Conservation (phyloP, 2,113 vertebrate genomes). For the Antechinus stuartii region DNA sequence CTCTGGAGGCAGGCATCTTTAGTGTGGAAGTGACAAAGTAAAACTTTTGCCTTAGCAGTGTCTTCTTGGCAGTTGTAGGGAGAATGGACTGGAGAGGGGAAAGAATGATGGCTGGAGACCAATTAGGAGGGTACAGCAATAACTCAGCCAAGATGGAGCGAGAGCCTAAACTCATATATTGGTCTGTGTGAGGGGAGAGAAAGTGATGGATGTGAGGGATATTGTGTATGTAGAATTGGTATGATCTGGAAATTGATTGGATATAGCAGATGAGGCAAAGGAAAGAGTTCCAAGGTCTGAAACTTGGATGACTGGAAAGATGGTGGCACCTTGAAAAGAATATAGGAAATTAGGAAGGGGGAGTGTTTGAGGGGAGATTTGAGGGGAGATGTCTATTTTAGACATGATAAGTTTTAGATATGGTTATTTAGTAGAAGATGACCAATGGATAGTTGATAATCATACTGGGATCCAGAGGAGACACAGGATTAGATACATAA, state of each 20-base stretch:
- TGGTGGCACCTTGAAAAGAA: not conserved
- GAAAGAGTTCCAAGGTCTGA: not conserved
- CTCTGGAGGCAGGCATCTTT: not conserved
- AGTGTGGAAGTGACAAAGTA: not conserved
- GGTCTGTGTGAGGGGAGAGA: not conserved
- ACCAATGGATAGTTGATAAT: not conserved
- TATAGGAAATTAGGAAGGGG: not conserved
- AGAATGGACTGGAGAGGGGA: not conserved
- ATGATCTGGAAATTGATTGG: not conserved
- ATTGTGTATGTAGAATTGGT: not conserved
- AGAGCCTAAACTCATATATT: not conserved
- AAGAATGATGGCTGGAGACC: not conserved
- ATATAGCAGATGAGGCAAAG: not conserved
- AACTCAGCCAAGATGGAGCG: not conserved
- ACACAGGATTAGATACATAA: not conserved
- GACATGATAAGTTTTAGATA: not conserved
- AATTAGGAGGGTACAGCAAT: not conserved
- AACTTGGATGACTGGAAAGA: not conserved
- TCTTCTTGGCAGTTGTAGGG: not conserved
- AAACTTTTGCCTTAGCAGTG: not conserved
- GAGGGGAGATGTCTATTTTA: not conserved
- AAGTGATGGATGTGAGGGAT: not conserved
- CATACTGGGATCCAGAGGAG: not conserved
- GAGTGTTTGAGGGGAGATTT: not conserved
- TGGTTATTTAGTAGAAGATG: not conserved